A percentile compares a stretch with the other conserved stretches of the same genome.
Conservation (phyloP, 2,888 invertebrate species). For the Pristionchus fissidentatus region DNA sequence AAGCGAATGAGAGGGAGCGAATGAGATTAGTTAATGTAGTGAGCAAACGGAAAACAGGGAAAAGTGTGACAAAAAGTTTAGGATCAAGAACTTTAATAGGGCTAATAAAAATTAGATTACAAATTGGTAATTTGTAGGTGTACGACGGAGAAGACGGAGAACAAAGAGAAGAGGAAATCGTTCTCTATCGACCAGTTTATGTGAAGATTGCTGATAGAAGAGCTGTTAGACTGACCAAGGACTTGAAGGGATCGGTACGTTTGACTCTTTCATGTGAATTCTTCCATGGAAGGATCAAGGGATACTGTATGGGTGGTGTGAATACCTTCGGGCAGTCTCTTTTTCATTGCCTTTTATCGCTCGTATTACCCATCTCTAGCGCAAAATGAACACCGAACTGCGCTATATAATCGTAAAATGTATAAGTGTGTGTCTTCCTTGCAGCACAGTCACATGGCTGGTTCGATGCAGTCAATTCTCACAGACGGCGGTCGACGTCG, state of each 20-base stretch:
- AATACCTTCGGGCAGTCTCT: too few relatives aligned
- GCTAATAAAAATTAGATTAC: background rate
- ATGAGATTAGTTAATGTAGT: too few relatives aligned
- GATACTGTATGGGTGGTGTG: too few relatives aligned
- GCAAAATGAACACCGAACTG: too few relatives aligned
- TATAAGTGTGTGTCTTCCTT: slow-evolving; percentile 11
- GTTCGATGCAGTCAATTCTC: slow-evolving; percentile 59
- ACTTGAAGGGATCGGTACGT: slow-evolving; percentile 36
- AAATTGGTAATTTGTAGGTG: slow-evolving; percentile 13
- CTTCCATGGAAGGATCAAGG: background rate
- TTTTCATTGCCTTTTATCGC: background rate
- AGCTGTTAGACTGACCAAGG: slow-evolving; percentile 9
- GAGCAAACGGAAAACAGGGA: too few relatives aligned
- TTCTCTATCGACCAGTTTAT: slow-evolving; percentile 74
- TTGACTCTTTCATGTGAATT: background rate
- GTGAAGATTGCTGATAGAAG: slow-evolving; percentile 57
- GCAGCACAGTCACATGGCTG: slow-evolving; percentile 61
- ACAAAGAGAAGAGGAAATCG: slow-evolving; percentile 65
- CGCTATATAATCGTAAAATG: background rate
- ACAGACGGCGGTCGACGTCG: slow-evolving; percentile 58
- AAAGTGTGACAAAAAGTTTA: slow-evolving; percentile 9
- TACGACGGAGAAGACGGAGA: slow-evolving; percentile 70
- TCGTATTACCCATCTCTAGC: background rate
- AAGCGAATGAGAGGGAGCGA: background rate
- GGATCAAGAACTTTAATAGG: slow-evolving; percentile 34